Evolutionary conservation across 2,797 vertebrate species (phyloP), one percentile per base, ranked within the genome.

Genomic region (Lagodon rhomboides): DNA sequence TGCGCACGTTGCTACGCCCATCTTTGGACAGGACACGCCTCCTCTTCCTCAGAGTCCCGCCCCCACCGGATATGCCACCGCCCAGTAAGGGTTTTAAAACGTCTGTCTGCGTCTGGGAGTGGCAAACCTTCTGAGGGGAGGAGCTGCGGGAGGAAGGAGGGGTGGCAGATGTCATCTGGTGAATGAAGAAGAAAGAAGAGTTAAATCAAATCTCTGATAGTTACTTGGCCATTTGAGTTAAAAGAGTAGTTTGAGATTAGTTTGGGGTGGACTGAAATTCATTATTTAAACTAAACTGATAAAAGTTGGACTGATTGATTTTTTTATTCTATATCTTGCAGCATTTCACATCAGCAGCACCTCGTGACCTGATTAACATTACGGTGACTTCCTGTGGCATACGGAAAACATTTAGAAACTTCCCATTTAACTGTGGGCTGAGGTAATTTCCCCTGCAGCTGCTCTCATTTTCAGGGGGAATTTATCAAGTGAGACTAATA

Each of bases 1-100:
- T 98, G 66, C 97, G 97, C 2, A 99, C 97, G 82, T 99, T 99
- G 85, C 98, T 99, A 11, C 97, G 96, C 0, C 98, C 98, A 73
- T 99, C 98, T 89, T 99, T 99, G 73, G 97, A 98, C 12, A 96
- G 90, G 62, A 96, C 94, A 0, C 95, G 94, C 22, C 94, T 91
- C 67, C 95, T 93, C 70, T 94, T 93, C 73, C 94, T 92, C 75
- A 96, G 68, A 27, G 91, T 84, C n/a, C 82, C 84, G 0, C 79
- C 73, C 2, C 79, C 90, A 2, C 69, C 75, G 0, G 86, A 63
- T 3, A 67, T 3, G 6, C 85, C 89, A 1, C 80, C 90, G 0
- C 95, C 94, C 50, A 96, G 88, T 67, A 96, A 82, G 0, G 95
- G 95, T 61, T 95, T 96, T 8, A 95, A 78, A 60, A 95, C 90